phyloP scores from a whole-genome alignment of 2,797 vertebrate species.

The Stomatorhinus walkeri region DNA sequence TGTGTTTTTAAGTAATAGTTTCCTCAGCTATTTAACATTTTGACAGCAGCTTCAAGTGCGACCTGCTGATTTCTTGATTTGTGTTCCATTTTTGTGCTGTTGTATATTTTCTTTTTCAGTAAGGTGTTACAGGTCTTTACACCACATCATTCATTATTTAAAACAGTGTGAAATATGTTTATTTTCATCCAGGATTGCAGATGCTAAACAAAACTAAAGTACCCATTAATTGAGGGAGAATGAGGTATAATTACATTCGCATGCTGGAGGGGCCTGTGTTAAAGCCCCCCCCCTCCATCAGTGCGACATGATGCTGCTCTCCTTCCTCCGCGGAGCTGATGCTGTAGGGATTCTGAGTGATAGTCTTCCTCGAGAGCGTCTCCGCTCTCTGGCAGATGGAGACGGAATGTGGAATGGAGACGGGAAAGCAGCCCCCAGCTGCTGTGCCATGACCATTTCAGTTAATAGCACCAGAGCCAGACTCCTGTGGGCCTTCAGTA shows the following conservation, averaged over 20 bases:
- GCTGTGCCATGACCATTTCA: neutral
- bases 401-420: neutral
- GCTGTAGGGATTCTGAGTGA: neutral
- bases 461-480: neutral
- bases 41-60: neutral
- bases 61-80: neutral
- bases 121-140: neutral
- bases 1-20: conserved; percentile 11
- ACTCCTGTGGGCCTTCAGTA: neutral
- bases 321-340: neutral
- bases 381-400: neutral
- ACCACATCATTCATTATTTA: neutral
- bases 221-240: neutral
- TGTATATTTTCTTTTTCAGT: conserved; percentile 1
- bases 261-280: neutral
- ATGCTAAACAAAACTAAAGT: neutral
- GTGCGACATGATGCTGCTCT: neutral
- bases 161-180: neutral
- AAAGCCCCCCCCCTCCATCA: neutral
- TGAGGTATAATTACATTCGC: neutral
- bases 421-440: neutral
- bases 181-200: neutral
- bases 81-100: neutral
- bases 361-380: neutral
- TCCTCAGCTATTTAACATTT: neutral